Evolutionary conservation across 1,140 invertebrate genomes (phyloP).

Genomic region (Cotesia vestalis): DNA sequence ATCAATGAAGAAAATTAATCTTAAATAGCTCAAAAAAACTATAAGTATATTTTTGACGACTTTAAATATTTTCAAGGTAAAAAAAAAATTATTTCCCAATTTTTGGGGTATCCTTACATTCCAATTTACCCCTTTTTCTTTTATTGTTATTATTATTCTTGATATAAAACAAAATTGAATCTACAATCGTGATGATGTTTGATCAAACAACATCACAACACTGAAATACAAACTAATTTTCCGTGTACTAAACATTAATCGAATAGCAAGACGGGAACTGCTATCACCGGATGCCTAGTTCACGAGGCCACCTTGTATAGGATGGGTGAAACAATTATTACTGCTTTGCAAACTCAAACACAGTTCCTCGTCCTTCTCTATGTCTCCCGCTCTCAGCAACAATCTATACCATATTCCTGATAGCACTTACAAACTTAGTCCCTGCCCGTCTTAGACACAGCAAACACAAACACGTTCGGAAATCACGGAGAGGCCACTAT

Average conservation of each 20-base stretch:
- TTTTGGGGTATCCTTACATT: too few species aligned
- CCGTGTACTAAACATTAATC: constrained; percentile 12
- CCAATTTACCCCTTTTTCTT: too few species aligned
- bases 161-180: too few species aligned
- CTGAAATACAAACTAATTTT: neutral
- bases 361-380: neutral
- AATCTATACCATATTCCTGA: constrained; percentile 12
- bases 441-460: constrained; percentile 12
- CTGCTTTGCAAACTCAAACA: constrained; percentile 45
- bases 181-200: too few species aligned
- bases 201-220: neutral
- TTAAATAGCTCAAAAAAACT: too few species aligned
- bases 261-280: neutral
- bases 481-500: neutral
- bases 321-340: constrained; percentile 43
- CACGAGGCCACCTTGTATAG: neutral
- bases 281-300: constrained; percentile 6
- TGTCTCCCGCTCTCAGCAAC: neutral
- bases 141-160: too few species aligned
- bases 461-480: constrained; percentile 34
- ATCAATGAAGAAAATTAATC: too few species aligned
- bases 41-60: too few species aligned
- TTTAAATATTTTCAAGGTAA: too few species aligned
- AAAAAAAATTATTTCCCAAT: too few species aligned
- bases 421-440: constrained; percentile 28